Conservation (phyloP, 2,113 vertebrate genomes). For the Prinia subflava region DNA sequence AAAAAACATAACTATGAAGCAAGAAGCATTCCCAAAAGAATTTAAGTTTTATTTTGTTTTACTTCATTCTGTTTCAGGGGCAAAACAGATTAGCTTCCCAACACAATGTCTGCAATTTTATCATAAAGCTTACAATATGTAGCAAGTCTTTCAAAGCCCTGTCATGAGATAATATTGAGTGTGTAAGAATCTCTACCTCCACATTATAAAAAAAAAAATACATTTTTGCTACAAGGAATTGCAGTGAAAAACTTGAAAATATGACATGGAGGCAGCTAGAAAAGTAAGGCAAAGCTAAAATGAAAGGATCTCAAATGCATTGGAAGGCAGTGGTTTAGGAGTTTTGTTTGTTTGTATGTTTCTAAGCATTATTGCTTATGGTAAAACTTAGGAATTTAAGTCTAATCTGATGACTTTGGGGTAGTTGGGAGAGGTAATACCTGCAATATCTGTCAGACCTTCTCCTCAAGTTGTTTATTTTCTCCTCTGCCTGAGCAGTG, state of each 20-base stretch:
- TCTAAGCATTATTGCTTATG: background rate
- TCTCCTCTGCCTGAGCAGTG: background rate
- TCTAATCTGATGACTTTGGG: background rate
- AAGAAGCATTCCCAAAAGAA: background rate
- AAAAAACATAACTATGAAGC: background rate
- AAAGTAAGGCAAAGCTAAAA: background rate
- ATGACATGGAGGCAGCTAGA: background rate
- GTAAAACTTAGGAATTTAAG: background rate
- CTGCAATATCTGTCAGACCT: background rate
- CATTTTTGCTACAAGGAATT: background rate
- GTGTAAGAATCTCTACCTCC: background rate
- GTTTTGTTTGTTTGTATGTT: background rate
- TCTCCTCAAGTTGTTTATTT: background rate
- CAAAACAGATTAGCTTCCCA: background rate
- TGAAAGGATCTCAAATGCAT: background rate
- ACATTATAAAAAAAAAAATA: background rate
- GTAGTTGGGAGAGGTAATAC: background rate
- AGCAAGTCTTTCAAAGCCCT: background rate
- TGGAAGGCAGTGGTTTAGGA: background rate
- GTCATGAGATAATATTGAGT: background rate
- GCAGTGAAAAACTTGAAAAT: background rate
- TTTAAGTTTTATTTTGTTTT: background rate
- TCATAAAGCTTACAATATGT: background rate
- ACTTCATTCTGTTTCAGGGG: background rate
- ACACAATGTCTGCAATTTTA: background rate